A percentile compares a stretch with the other conserved stretches of the same genome.
Evolutionary conservation across 2,113 vertebrate species (phyloP).

Genomic region (Tachysurus vachellii): DNA sequence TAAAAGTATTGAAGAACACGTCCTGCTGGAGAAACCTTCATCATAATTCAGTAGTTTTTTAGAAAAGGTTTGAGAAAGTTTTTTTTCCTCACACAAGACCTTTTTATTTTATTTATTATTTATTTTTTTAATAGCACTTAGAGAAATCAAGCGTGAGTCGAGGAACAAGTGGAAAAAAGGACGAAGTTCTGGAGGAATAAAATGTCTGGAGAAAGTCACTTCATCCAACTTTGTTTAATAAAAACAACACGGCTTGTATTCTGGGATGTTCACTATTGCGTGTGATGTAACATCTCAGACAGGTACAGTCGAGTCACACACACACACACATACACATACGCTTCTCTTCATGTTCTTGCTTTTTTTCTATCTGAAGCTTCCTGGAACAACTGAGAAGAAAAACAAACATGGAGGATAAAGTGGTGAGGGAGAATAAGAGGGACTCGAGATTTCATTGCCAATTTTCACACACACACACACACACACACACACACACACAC

Average conservation of each 20-base stretch:
- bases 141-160: no score
- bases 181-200: neutral
- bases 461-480: neutral
- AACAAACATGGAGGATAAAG: no score
- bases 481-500: neutral
- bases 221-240: neutral
- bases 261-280: neutral
- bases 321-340: neutral
- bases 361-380: no score
- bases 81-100: neutral
- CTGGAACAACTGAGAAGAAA: no score
- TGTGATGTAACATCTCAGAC: neutral
- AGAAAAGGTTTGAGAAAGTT: neutral
- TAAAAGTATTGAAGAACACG: neutral
- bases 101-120: neutral
- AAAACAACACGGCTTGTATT: neutral
- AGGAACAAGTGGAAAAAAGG: neutral
- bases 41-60: neutral
- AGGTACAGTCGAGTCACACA: neutral
- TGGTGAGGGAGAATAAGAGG: no score
- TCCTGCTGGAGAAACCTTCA: neutral
- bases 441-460: no score
- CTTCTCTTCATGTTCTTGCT: no score
- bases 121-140: neutral
- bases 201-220: neutral